Conservation (phyloP, 2,888 invertebrate genomes). For the Spisula subtruncata region DNA sequence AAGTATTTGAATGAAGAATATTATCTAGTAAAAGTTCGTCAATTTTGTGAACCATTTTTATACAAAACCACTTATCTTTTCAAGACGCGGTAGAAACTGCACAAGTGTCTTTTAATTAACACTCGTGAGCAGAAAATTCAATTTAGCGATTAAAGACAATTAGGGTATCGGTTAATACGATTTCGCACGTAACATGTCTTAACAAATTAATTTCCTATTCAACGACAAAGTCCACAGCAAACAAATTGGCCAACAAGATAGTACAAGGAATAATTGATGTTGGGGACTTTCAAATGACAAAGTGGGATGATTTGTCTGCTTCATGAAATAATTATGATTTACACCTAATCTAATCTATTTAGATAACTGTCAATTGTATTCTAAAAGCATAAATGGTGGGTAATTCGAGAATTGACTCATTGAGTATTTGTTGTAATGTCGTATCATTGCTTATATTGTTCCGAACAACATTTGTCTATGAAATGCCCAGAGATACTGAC, state of each 20-base stretch:
- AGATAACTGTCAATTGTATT: background rate
- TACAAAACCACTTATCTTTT: no score
- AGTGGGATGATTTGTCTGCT: background rate
- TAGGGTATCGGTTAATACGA: no score
- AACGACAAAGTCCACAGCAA: constrained; percentile 2
- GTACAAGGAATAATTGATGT: constrained; percentile 20
- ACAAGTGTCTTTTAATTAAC: no score
- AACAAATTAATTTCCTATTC: constrained; percentile 15
- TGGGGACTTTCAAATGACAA: constrained; percentile 9
- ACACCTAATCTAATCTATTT: background rate
- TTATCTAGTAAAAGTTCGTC: no score
- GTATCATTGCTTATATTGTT: background rate
- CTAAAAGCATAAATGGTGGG: background rate
- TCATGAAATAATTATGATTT: constrained; percentile 13
- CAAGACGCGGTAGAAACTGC: no score
- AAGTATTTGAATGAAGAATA: no score
- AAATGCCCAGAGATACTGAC: background rate
- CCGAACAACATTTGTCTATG: background rate
- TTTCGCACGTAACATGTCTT: no score
- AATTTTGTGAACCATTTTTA: no score
- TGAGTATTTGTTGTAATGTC: background rate
- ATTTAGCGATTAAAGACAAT: no score
- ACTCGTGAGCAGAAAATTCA: no score
- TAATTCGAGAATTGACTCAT: background rate
- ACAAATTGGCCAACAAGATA: constrained; percentile 35